These are phyloP conservation scores for Chaenodraco wilsoni DNA, from an alignment of 2,797 vertebrate species.

Conservation along the genomic window DNA sequence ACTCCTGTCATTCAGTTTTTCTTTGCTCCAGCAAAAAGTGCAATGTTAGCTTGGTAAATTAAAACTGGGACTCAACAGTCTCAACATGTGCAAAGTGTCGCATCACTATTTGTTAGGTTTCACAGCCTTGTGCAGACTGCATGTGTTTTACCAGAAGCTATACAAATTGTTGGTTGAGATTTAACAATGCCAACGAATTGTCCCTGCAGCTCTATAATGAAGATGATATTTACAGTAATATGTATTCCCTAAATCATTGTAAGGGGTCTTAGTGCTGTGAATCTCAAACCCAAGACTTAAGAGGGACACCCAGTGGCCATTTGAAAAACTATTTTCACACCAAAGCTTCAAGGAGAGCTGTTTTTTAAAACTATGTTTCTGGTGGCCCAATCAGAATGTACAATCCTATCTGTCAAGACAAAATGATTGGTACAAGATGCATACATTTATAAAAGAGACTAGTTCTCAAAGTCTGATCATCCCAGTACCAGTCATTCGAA, in stretches of 20 bases:
- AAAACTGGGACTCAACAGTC: background rate
- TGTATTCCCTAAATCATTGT: slow-evolving; percentile 10
- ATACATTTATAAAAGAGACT: slow-evolving; percentile 48
- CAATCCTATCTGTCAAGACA: slow-evolving; percentile 44
- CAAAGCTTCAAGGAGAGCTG: slow-evolving; percentile 19
- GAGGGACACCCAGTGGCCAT: slow-evolving; percentile 63
- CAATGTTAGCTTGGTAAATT: background rate
- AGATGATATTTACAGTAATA: slow-evolving; percentile 28
- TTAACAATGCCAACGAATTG: slow-evolving; percentile 10
- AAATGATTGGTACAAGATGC: slow-evolving; percentile 45
- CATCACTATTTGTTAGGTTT: background rate
- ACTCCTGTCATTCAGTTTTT: background rate
- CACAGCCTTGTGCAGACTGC: background rate
- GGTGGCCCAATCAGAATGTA: slow-evolving; percentile 4
- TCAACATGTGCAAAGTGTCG: background rate
- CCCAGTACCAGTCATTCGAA: slow-evolving; percentile 27
- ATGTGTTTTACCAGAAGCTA: slow-evolving; percentile 9
- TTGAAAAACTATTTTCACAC: slow-evolving; percentile 4
- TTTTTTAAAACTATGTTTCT: slow-evolving; percentile 33
- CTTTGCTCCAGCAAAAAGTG: background rate
- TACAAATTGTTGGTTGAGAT: slow-evolving; percentile 8
- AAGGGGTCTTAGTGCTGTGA: background rate
- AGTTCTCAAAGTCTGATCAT: slow-evolving; percentile 50
- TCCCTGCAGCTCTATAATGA: slow-evolving; percentile 22
- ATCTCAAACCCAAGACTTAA: slow-evolving; percentile 43